Conservation (phyloP, 2,797 vertebrate genomes). For the Pipistrellus nathusii region DNA sequence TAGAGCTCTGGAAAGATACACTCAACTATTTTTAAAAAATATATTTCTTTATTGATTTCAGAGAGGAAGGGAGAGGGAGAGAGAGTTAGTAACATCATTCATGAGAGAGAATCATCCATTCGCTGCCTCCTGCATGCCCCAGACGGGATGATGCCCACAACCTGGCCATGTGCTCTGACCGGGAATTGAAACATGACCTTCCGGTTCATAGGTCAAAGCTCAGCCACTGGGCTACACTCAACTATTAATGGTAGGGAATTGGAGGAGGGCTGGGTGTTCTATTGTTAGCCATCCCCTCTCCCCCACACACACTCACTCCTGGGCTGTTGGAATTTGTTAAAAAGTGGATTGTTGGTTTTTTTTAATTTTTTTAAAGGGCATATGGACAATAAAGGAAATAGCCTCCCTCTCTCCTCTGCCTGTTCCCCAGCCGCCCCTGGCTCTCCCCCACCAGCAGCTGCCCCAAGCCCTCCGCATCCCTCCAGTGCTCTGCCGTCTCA, state of each 20-base stretch:
- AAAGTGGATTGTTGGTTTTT: background rate
- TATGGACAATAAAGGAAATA: background rate
- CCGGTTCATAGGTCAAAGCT: background rate
- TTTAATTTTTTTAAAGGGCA: background rate
- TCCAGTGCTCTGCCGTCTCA: constrained; percentile 4
- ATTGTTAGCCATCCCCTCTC: no score
- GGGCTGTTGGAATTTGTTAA: background rate
- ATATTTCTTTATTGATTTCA: background rate
- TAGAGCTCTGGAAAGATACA: background rate
- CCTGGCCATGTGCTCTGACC: background rate
- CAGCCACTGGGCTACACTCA: background rate
- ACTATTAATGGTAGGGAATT: no score
- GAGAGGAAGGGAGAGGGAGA: background rate
- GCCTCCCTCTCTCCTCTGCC: background rate
- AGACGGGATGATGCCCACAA: background rate
- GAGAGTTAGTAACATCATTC: background rate
- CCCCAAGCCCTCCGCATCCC: background rate
- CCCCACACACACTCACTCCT: background rate
- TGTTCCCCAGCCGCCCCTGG: background rate
- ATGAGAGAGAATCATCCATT: background rate
- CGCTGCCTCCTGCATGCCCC: background rate
- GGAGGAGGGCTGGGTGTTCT: background rate
- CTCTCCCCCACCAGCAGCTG: background rate
- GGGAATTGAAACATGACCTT: background rate
- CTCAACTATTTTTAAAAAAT: background rate